phyloP scores from a whole-genome alignment of 1,140 invertebrate genomes.

The Dendrolimus punctatus region DNA sequence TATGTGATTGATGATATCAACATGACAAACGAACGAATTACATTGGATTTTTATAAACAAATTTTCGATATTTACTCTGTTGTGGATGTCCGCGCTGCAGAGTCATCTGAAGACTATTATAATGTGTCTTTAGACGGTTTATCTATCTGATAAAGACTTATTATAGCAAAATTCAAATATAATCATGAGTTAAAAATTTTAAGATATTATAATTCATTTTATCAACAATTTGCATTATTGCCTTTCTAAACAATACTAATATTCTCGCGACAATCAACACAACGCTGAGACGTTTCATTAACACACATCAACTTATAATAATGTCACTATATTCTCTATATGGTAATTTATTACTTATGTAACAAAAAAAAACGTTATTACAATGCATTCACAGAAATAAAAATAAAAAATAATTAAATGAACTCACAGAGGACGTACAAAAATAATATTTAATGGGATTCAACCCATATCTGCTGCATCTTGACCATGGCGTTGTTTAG shows the following conservation, averaged over 20 bases:
- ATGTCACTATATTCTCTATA: constrained; percentile 46
- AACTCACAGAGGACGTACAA: constrained; percentile 34
- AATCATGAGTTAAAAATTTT: too few species aligned
- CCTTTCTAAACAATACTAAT: background rate
- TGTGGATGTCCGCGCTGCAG: too few species aligned
- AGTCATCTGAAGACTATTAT: too few species aligned
- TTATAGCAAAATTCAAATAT: too few species aligned
- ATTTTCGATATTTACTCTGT: too few species aligned
- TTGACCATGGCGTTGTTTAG: too few species aligned
- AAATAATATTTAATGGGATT: constrained; percentile 35
- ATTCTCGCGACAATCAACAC: constrained; percentile 21
- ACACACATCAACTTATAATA: constrained; percentile 51
- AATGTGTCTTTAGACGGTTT: too few species aligned
- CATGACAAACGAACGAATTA: too few species aligned
- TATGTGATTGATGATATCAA: too few species aligned
- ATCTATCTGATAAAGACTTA: too few species aligned
- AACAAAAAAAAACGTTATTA: constrained; percentile 34
- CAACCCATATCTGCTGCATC: constrained; percentile 1
- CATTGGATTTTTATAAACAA: too few species aligned
- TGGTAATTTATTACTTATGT: constrained; percentile 61
- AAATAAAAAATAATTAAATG: constrained; percentile 1
- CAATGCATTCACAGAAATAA: constrained; percentile 10
- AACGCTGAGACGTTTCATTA: constrained; percentile 20
- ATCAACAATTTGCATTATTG: constrained; percentile 17
- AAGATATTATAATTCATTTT: too few species aligned